Base-by-base conservation (phyloP, 2,888 invertebrate genomes). In the Vesta saturnalis region DNA sequence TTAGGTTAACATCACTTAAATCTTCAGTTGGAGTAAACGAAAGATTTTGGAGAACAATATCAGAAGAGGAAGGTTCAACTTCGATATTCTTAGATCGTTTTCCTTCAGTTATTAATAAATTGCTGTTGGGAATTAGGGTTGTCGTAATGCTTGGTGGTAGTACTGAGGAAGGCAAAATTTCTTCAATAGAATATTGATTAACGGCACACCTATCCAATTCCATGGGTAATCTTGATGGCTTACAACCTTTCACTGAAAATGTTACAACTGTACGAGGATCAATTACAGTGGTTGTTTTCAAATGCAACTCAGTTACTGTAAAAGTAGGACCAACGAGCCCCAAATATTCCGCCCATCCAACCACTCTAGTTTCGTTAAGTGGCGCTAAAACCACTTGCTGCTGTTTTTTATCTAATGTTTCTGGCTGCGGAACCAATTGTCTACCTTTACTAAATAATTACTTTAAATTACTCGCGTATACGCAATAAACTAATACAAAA, bases 171-270 rank as follows among this genome's bases (percentile, higher is more conserved):
- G 72, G 69, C 10, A 54, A 21, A 62, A 73, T 64, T 16, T 67
- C 62, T 1, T 63, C 54, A 5, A 60, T 30, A 3, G 57, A 23
- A 35, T 55, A 47, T 23, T 60, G 60, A 14, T 67, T 67, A 6
- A 56, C 22, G 30, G 73, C 61, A 66, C 81, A 81, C 43, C 71
- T 72, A 21, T 79, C 74, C 16, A 84, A 71, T 68, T 82, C 80
- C 69, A 78, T 73, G 1, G 84, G 84, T 58, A 84, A 72, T 39
- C 72, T 73, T 18, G 80, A 75, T 8, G 85, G 85, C 60, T 77
- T 79, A 67, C 84, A 85, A n/a, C 83, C 83, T 66, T 79, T 79
- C 4, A 84, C 80, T 12, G 83, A 82, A 73, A 83, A 84, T 4
- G 83, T 84, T 19, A 84, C 81, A 3, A 82, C 79, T 0, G 81